Percentiles rank a stretch among this genome's conserved stretches.
phyloP scores from a whole-genome alignment of 2,888 invertebrate species.

The Ypsolopha sequella region DNA sequence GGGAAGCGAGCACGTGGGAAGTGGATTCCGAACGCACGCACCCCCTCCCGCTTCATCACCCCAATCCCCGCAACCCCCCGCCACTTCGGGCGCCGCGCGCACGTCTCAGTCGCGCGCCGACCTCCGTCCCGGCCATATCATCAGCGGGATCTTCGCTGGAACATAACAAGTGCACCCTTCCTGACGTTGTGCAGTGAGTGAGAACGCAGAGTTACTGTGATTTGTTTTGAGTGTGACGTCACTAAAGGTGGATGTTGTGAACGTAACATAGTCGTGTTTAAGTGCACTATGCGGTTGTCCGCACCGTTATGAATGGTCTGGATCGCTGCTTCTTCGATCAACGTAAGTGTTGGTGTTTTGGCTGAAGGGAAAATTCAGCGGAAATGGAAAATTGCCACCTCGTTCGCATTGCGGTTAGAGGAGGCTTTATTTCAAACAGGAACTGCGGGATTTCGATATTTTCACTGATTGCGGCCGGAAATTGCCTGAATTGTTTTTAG shows the following conservation, averaged over 20 bases:
- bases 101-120: constrained; percentile 63
- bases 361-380: constrained; percentile 21
- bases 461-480: constrained; percentile 25
- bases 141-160: constrained; percentile 15
- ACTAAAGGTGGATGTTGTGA: constrained; percentile 43
- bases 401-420: constrained; percentile 39
- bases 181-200: constrained; percentile 58
- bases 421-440: constrained; percentile 28
- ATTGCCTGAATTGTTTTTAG: background rate
- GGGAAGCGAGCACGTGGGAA: constrained; percentile 63
- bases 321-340: constrained; percentile 71
- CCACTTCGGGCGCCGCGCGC: constrained; percentile 43
- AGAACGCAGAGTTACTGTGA: constrained; percentile 53
- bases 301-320: constrained; percentile 68
- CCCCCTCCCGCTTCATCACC: constrained; percentile 33
- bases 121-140: constrained; percentile 52
- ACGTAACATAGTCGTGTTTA: constrained; percentile 51
- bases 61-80: constrained; percentile 18
- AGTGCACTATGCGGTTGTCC: constrained; percentile 65
- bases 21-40: constrained; percentile 70
- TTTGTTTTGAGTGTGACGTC: constrained; percentile 61
- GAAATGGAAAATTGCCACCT: constrained; percentile 34
- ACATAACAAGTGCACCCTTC: constrained; percentile 30
- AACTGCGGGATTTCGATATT: constrained; percentile 7
- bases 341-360: constrained; percentile 59